These are phyloP conservation scores for Ceratothoa steindachneri DNA, from an alignment of 2,888 invertebrate genomes.

Conservation along the genomic window DNA sequence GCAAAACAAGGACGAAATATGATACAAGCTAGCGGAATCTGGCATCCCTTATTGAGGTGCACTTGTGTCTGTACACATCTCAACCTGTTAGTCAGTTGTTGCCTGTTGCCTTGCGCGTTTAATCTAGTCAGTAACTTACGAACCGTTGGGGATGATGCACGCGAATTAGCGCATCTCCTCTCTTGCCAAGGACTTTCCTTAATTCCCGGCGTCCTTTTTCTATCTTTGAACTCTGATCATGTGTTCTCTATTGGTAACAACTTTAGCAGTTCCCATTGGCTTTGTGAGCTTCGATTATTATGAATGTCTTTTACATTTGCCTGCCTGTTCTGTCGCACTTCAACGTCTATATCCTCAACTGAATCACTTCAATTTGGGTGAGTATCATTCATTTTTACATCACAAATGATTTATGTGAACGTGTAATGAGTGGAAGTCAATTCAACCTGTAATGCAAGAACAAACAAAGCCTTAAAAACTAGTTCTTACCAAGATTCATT, in stretches of 20 bases:
- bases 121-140: neutral
- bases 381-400: no score
- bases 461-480: no score
- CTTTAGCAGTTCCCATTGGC: neutral
- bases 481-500: no score
- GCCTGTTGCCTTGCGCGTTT: constrained; percentile 4
- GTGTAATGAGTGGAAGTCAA: no score
- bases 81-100: constrained; percentile 9
- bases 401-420: no score
- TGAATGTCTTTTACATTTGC: neutral
- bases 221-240: neutral
- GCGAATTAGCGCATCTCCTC: neutral
- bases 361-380: neutral
- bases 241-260: neutral
- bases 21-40: neutral
- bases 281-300: neutral
- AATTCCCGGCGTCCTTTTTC: no score
- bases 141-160: neutral
- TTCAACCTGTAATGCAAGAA: no score
- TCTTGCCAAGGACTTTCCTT: no score
- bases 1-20: neutral
- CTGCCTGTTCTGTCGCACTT: neutral
- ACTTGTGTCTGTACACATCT: neutral
- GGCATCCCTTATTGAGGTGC: neutral
- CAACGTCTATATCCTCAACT: neutral